phyloP scores from a whole-genome alignment of 1,140 invertebrate species.

The Drosophila quadrilineata region DNA sequence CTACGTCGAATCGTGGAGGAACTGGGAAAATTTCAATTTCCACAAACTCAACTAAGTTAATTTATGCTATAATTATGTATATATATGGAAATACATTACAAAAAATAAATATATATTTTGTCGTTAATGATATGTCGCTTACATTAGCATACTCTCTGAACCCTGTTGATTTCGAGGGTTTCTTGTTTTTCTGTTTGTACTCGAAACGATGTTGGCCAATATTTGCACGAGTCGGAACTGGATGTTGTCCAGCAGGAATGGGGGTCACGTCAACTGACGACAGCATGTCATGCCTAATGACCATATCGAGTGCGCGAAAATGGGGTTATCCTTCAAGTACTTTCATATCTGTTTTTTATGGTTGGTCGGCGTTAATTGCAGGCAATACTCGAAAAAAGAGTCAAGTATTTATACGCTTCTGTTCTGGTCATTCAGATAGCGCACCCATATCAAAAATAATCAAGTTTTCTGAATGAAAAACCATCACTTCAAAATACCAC shows the following conservation, averaged over 20 bases:
- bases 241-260: neutral
- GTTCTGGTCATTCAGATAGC: neutral
- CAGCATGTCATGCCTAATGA: constrained; percentile 68
- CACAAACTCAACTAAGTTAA: too few species aligned
- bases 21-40: constrained; percentile 68
- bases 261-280: constrained; percentile 43
- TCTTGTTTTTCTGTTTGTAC: constrained; percentile 38
- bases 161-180: constrained; percentile 14
- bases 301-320: constrained; percentile 52
- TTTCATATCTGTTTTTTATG: too few species aligned
- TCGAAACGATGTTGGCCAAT: constrained; percentile 60
- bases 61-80: too few species aligned
- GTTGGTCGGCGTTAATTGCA: constrained; percentile 64
- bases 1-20: constrained; percentile 50
- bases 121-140: constrained; percentile 31
- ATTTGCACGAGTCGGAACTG: constrained; percentile 37
- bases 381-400: neutral
- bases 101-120: constrained; percentile 6
- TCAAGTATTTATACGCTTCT: neutral
- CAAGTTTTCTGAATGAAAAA: too few species aligned
- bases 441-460: constrained; percentile 35
- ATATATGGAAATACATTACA: neutral
- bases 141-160: constrained; percentile 17
- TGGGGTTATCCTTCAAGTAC: constrained; percentile 42
- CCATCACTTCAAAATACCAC: too few species aligned